A percentile compares a stretch with the other conserved stretches of the same genome.
phyloP scores from a whole-genome alignment of 1,140 invertebrate species.

The Halyomorpha halys region DNA sequence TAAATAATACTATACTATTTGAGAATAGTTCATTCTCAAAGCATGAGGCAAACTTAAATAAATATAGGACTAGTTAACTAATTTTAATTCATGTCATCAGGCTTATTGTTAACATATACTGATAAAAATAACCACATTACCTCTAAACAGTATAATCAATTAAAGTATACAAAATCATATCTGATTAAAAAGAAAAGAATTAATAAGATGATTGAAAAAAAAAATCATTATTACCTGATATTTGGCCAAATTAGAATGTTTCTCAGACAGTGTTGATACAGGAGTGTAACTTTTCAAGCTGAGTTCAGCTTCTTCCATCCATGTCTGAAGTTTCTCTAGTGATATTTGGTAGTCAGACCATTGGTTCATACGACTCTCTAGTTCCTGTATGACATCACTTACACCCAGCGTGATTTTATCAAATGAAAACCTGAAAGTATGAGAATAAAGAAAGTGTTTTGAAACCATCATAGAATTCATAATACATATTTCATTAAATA shows the following conservation, averaged over 20 bases:
- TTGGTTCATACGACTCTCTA: slow-evolving; percentile 76
- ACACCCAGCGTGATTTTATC: slow-evolving; percentile 70
- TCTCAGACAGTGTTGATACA: slow-evolving; percentile 78
- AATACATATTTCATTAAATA: neutral
- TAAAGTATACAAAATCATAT: neutral
- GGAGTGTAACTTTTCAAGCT: slow-evolving; percentile 75
- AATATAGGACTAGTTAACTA: too few relatives aligned
- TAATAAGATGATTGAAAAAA: neutral
- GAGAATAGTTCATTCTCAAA: too few relatives aligned
- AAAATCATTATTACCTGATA: slow-evolving; percentile 60
- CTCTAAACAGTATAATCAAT: neutral
- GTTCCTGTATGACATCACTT: slow-evolving; percentile 59
- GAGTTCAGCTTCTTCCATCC: slow-evolving; percentile 78
- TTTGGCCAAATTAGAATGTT: slow-evolving; percentile 76
- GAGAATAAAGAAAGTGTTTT: too few relatives aligned
- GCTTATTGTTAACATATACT: neutral
- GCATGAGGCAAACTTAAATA: too few relatives aligned
- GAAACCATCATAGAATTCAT: neutral
- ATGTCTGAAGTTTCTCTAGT: slow-evolving; percentile 67
- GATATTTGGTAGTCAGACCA: slow-evolving; percentile 85
- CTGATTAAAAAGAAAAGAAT: neutral
- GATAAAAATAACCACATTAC: neutral
- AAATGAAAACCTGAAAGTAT: slow-evolving; percentile 51
- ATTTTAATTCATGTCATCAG: neutral
- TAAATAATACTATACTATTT: too few relatives aligned